A percentile compares a stretch with the other conserved stretches of the same genome.
These are phyloP conservation scores for Elgonia sp. DNA, from an alignment of 2,888 invertebrate species.

Conservation along the genomic window DNA sequence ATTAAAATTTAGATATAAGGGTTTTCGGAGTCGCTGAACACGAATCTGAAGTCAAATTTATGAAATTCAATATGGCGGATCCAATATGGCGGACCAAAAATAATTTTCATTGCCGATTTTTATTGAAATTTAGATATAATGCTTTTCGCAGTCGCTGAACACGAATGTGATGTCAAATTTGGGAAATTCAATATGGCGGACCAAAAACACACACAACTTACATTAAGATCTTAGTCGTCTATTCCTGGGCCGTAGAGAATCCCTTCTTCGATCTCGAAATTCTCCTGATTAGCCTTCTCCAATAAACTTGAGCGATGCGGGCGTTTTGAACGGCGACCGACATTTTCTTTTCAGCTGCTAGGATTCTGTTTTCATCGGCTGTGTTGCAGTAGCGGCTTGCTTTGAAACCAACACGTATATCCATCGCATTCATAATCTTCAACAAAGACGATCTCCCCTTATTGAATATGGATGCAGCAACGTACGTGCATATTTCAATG, in stretches of 20 bases:
- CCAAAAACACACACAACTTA: conserved; percentile 22
- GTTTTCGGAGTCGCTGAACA: background rate
- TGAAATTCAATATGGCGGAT: conserved; percentile 14
- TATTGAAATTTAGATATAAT: background rate
- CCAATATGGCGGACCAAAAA: conserved; percentile 11
- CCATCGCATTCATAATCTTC: conserved; percentile 36
- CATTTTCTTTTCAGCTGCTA: conserved; percentile 18
- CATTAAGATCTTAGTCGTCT: conserved; percentile 25
- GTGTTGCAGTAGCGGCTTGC: conserved; percentile 35
- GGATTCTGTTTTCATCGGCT: conserved; percentile 32
- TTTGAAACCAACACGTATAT: conserved; percentile 26
- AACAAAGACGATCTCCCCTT: conserved; percentile 44
- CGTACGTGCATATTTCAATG: conserved; percentile 27
- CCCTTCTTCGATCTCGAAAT: conserved; percentile 29
- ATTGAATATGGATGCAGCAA: conserved; percentile 33
- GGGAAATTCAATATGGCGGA: background rate
- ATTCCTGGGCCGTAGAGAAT: conserved; percentile 31
- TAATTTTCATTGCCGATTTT: background rate
- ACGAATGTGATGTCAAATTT: background rate
- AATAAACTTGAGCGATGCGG: conserved; percentile 28
- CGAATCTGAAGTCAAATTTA: conserved; percentile 16
- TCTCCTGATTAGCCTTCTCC: conserved; percentile 23
- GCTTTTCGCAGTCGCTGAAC: conserved; percentile 16
- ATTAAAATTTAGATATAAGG: no score
- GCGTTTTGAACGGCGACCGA: conserved; percentile 25